Evolutionary conservation across 2,888 invertebrate genomes (phyloP), one percentile per base, ranked within the genome.

Genomic region (Leistus spinibarbis): DNA sequence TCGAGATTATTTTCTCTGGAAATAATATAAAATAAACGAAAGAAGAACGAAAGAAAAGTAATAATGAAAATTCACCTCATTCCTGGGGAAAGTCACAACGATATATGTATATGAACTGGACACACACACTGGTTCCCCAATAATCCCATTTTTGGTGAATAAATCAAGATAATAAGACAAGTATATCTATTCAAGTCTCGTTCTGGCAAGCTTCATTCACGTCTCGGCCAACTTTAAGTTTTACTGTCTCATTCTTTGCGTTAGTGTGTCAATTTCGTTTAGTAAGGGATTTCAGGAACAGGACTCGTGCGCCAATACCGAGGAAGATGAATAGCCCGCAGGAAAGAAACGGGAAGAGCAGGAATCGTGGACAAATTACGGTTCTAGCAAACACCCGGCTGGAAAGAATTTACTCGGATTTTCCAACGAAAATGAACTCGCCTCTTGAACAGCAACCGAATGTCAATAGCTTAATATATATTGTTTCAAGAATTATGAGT

Each of bases 401-500:
- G 40, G 40, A 62, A 60, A 60, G 69, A 69, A 62, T 69, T 62
- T 40, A 69, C 62, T 56, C 40, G 40, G 69, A 69, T 69, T 69
- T 69, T 57, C 53, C 40, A 60, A 9, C 23, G 40, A 40, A 60
- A 68, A 69, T 69, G 40, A 60, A 60, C 24, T 69, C 53, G 60
- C 57, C 69, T 60, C 10, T 57, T 60, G 19, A 40, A 5, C 40
- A 40, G 7, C 40, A 40, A 4, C 40, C 40, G 13, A 40, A 40
- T 40, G 13, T 40, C 13, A 40, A 40, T 2, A 7, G 40, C 7
- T 40, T 40, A 5, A n/a, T 13, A 13, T 40, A 10, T 40, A 40
- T 40, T 40, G 40, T 40, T 40, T 40, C 40, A 5, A 40, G 1
- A 40, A 10, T 3, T 40, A 40, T 40, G 40, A 40, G 7, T 10